phyloP scores from a whole-genome alignment of 1,140 invertebrate genomes.

The Drosophila kikkawai region DNA sequence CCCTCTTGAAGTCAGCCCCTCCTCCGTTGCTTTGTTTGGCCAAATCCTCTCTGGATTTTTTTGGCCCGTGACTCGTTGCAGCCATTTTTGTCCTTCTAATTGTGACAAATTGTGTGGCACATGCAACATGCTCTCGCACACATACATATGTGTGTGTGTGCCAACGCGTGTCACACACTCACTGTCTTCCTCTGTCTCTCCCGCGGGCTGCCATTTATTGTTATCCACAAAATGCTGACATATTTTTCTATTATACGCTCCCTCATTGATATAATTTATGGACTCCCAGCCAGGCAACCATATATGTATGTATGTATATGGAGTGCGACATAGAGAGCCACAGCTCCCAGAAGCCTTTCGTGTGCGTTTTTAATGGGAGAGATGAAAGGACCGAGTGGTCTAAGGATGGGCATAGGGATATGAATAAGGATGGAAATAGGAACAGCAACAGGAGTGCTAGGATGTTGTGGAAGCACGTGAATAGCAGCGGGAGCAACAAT shows the following conservation, averaged over 20 bases:
- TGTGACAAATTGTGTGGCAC: conserved; percentile 69
- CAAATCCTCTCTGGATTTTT: conserved; percentile 4
- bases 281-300: conserved; percentile 44
- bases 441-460: conserved; percentile 13
- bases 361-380: conserved; percentile 50
- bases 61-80: conserved; percentile 56
- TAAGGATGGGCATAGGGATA: conserved; percentile 4
- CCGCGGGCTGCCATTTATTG: conserved; percentile 55
- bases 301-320: not conserved
- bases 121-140: conserved; percentile 42
- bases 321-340: conserved; percentile 4
- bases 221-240: conserved; percentile 65
- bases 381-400: conserved; percentile 19
- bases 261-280: conserved; percentile 51
- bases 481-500: conserved; percentile 42
- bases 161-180: conserved; percentile 43
- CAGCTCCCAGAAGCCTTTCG: conserved; percentile 54
- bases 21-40: conserved; percentile 22
- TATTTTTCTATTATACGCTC: conserved; percentile 64
- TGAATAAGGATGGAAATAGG: conserved; percentile 8
- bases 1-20: conserved; percentile 19
- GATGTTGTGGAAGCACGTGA: conserved; percentile 29
- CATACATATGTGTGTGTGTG: conserved; percentile 15
- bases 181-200: conserved; percentile 11
- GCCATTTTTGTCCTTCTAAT: conserved; percentile 56